phyloP scores from a whole-genome alignment of 2,113 vertebrate genomes.

The Caloenas nicobarica region DNA sequence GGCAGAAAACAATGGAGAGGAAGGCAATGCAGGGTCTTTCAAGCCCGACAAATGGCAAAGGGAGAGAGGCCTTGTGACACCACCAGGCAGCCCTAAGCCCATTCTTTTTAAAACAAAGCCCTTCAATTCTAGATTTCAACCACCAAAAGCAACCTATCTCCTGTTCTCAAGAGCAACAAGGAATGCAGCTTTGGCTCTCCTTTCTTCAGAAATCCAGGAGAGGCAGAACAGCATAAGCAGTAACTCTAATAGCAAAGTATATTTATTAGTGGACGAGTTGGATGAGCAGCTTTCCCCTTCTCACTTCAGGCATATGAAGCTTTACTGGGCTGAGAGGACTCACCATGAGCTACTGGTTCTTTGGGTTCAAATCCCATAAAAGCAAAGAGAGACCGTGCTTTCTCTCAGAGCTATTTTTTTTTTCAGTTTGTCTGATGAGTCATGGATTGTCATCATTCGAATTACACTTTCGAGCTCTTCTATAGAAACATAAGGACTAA shows the following conservation, averaged over 20 bases:
- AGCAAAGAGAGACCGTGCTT: neutral
- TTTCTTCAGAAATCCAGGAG: neutral
- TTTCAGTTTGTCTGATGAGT: slow-evolving; percentile 22
- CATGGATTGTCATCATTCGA: slow-evolving; percentile 30
- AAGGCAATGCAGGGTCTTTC: neutral
- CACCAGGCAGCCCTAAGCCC: neutral
- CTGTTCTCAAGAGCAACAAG: neutral
- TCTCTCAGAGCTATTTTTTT: neutral
- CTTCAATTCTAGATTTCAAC: neutral
- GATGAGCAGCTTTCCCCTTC: neutral
- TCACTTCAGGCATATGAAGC: neutral
- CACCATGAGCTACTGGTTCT: neutral
- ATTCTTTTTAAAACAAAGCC: neutral
- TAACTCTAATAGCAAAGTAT: neutral
- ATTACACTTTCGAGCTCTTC: slow-evolving; percentile 31
- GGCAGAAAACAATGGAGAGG: neutral
- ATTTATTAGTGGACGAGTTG: neutral
- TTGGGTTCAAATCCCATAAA: neutral
- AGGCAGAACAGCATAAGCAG: neutral
- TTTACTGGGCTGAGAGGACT: neutral
- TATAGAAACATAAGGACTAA: slow-evolving; percentile 39
- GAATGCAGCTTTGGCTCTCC: neutral
- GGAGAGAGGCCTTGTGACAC: neutral
- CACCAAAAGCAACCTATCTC: neutral
- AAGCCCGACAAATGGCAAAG: neutral